Percentiles rank a stretch among this genome's conserved stretches.
Conservation (phyloP, 1,140 invertebrate species). For the Lepidotrigona ventralis region DNA sequence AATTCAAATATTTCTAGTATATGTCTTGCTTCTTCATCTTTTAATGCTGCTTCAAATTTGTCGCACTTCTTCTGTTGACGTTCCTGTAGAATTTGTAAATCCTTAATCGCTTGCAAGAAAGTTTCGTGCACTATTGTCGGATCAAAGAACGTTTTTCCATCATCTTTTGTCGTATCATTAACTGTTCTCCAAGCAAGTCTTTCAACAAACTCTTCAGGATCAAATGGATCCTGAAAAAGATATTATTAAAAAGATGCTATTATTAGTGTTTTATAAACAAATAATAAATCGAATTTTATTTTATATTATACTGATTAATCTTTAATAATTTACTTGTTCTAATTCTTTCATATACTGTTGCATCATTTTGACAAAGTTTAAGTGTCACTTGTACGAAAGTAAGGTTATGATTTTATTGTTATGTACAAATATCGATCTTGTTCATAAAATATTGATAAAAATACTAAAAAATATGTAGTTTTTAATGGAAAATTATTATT, state of each 20-base stretch:
- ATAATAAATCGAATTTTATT: background rate
- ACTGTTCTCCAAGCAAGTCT: constrained; percentile 96
- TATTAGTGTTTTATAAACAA: constrained; percentile 2
- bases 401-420: constrained; percentile 16
- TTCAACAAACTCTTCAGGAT: constrained; percentile 98
- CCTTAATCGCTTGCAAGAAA: constrained; percentile 94
- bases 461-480: background rate
- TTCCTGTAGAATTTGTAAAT: constrained; percentile 89
- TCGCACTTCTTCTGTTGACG: constrained; percentile 94
- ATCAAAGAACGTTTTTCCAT: constrained; percentile 86
- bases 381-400: constrained; percentile 1
- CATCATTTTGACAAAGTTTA: constrained; percentile 84
- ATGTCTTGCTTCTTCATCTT: constrained; percentile 93
- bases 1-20: constrained; percentile 90
- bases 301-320: background rate
- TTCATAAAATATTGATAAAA: background rate
- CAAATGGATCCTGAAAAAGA: constrained; percentile 92
- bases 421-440: background rate
- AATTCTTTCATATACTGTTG: constrained; percentile 91
- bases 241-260: background rate
- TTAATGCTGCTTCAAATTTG: constrained; percentile 89
- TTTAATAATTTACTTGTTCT: constrained; percentile 83
- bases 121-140: constrained; percentile 92
- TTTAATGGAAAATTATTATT: background rate
- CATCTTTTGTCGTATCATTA: constrained; percentile 85